Conservation (phyloP, 2,113 vertebrate genomes). For the Leiothrix lutea region DNA sequence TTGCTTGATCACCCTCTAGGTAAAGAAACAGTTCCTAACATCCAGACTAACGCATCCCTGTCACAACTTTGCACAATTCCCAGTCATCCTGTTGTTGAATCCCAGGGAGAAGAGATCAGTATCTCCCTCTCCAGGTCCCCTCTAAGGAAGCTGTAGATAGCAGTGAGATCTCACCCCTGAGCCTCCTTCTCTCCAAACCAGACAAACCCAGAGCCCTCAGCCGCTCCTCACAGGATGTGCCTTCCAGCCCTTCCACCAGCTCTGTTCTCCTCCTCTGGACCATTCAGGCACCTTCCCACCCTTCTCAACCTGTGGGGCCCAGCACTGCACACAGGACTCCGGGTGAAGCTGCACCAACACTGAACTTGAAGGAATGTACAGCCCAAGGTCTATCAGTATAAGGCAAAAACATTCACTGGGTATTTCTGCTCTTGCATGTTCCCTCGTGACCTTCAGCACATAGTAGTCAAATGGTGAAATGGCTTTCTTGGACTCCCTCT, state of each 20-base stretch:
- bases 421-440: neutral
- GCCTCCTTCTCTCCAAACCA: neutral
- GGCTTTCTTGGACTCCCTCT: neutral
- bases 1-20: neutral
- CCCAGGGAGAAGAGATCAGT: neutral
- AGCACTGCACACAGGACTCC: neutral
- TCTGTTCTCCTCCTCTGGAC: neutral
- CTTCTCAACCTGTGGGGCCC: neutral
- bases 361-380: neutral
- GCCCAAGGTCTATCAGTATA: neutral
- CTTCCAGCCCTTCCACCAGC: neutral
- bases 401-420: neutral
- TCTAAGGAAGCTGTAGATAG: neutral
- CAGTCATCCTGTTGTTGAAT: neutral
- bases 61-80: neutral
- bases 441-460: rapidly evolving
- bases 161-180: neutral
- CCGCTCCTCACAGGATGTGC: neutral
- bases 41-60: neutral
- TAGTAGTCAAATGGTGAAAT: rapidly evolving
- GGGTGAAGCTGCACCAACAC: rapidly evolving
- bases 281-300: neutral
- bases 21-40: neutral
- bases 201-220: neutral
- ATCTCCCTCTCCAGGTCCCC: rapidly evolving